Percentiles rank a stretch among this genome's conserved stretches.
Conservation (phyloP, 2,888 invertebrate species). For the Patella caerulea region DNA sequence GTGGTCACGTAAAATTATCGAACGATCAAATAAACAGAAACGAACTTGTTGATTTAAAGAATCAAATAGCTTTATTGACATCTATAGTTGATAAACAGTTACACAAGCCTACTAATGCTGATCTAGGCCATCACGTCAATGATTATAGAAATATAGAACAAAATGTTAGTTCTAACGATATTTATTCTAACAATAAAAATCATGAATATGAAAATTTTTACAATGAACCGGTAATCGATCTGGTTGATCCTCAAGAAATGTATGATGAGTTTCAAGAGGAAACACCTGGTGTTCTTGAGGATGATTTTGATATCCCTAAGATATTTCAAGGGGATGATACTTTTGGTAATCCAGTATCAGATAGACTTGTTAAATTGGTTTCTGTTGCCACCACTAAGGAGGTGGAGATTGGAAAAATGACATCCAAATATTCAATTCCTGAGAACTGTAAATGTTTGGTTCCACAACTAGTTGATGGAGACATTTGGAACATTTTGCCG, state of each 20-base stretch:
- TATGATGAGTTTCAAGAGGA: neutral
- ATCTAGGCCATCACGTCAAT: neutral
- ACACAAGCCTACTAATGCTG: too few species aligned
- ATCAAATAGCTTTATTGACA: neutral
- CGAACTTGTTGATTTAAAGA: neutral
- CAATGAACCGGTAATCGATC: neutral
- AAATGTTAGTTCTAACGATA: neutral
- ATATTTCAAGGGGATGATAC: neutral
- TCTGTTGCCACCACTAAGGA: neutral
- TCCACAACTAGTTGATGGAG: neutral
- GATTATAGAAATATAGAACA: neutral
- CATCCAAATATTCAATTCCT: neutral
- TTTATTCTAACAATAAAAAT: too few species aligned
- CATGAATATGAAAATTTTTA: neutral
- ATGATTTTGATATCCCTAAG: neutral
- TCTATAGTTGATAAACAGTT: neutral
- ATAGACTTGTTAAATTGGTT: neutral
- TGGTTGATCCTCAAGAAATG: conserved; percentile 1
- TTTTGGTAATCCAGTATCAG: neutral
- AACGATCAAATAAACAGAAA: neutral
- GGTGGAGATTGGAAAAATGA: neutral
- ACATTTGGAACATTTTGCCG: neutral
- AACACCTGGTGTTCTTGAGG: neutral
- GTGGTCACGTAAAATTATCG: too few species aligned
- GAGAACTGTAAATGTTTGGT: neutral